A percentile compares a stretch with the other conserved stretches of the same genome.
Evolutionary conservation across 2,888 invertebrate species (phyloP).

Genomic region (Osedax frankpressi): DNA sequence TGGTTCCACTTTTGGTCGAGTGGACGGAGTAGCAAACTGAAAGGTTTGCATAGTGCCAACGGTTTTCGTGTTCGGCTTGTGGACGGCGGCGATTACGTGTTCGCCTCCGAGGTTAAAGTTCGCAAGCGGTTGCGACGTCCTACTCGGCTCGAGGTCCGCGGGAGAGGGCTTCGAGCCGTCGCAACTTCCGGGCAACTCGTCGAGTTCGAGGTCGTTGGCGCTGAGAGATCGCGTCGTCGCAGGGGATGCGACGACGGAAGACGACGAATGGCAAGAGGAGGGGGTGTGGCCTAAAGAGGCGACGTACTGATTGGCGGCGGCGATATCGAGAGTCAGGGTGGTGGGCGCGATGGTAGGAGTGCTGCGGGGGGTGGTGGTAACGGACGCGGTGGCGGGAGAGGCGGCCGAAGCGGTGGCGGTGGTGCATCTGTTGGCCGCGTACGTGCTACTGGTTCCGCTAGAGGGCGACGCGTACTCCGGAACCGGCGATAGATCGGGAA

Average conservation of each 20-base stretch:
- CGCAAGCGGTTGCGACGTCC: neutral
- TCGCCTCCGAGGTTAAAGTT: neutral
- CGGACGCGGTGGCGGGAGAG: constrained; percentile 58
- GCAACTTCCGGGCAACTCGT: constrained; percentile 1
- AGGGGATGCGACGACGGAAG: neutral
- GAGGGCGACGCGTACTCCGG: constrained; percentile 1
- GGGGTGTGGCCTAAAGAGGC: constrained; percentile 51
- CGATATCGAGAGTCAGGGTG: neutral
- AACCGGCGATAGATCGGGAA: constrained; percentile 19
- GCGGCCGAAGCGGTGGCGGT: constrained; percentile 56
- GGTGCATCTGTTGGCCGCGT: constrained; percentile 75
- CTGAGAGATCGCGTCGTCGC: neutral
- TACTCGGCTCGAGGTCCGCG: neutral
- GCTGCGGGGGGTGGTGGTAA: constrained; percentile 37
- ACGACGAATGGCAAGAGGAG: neutral
- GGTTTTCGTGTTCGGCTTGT: neutral
- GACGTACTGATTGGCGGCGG: constrained; percentile 55
- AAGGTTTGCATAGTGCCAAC: neutral
- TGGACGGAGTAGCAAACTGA: neutral
- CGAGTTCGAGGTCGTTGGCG: constrained; percentile 6
- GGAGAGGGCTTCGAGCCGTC: neutral
- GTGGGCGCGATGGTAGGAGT: neutral
- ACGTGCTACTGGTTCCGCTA: constrained; percentile 71
- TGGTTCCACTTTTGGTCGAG: no score
- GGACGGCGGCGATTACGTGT: neutral